These are phyloP conservation scores for Erynnis tages DNA, from an alignment of 2,888 invertebrate genomes.

Conservation along the genomic window DNA sequence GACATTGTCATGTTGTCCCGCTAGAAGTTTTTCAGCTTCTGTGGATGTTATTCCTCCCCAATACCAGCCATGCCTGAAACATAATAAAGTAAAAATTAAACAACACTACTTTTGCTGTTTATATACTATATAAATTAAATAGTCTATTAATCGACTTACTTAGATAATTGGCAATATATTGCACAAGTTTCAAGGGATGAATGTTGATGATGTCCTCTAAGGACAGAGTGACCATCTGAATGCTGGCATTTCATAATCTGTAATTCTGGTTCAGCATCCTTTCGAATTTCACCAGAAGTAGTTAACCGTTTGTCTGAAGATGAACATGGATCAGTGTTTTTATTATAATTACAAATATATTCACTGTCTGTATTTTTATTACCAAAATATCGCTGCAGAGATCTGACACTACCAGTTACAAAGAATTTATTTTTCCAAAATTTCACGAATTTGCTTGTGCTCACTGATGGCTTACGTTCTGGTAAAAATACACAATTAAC, in stretches of 20 bases:
- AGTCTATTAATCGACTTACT: constrained; percentile 47
- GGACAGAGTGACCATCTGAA: constrained; percentile 68
- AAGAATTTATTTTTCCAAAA: constrained; percentile 77
- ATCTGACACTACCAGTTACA: constrained; percentile 68
- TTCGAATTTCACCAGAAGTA: constrained; percentile 50
- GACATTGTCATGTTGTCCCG: constrained; percentile 86
- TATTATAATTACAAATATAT: constrained; percentile 37
- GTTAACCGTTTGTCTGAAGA: constrained; percentile 37
- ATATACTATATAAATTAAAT: not conserved
- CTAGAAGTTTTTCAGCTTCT: constrained; percentile 86
- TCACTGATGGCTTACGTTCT: constrained; percentile 61
- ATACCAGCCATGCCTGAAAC: constrained; percentile 84
- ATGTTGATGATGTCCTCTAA: constrained; percentile 72
- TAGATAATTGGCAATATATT: constrained; percentile 73
- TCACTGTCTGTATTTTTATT: constrained; percentile 59
- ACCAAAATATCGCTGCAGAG: constrained; percentile 70
- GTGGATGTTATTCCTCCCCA: constrained; percentile 88
- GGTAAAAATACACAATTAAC: constrained; percentile 67
- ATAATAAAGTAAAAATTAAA: constrained; percentile 4
- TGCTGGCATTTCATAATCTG: constrained; percentile 65
- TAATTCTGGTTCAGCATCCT: constrained; percentile 52
- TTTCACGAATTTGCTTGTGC: constrained; percentile 70
- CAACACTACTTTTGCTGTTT: too few species aligned
- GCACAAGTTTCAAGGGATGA: constrained; percentile 71
- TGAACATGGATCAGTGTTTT: constrained; percentile 50